These are phyloP conservation scores for Drosophila novamexicana DNA, from an alignment of 1,140 invertebrate species.

Conservation along the genomic window DNA sequence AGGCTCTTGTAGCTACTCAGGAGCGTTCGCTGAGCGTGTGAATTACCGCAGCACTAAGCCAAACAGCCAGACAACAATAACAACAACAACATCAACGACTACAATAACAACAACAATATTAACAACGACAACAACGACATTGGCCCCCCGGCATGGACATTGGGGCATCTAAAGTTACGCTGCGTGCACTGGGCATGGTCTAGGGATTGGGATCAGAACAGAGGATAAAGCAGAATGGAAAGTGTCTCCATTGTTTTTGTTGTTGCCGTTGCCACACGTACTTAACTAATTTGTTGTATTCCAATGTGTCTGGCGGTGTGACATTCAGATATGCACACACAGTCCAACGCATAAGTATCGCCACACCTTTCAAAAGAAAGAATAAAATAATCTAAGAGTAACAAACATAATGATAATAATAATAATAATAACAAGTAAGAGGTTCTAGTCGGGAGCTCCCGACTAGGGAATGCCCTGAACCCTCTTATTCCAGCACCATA, in stretches of 20 bases:
- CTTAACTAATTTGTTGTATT: constrained; percentile 18
- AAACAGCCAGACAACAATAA: constrained; percentile 23
- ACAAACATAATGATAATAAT: neutral
- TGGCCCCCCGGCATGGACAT: constrained; percentile 7
- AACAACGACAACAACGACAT: neutral
- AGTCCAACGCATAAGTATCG: neutral
- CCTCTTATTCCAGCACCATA: no score
- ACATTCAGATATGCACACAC: constrained; percentile 15
- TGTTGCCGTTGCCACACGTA: constrained; percentile 24
- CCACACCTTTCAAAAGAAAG: neutral
- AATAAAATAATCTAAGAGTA: neutral
- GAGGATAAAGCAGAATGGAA: constrained; percentile 31
- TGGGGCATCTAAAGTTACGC: constrained; percentile 43
- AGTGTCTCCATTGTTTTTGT: constrained; percentile 9
- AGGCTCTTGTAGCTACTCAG: neutral
- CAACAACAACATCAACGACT: neutral
- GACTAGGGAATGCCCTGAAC: no score
- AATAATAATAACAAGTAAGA: neutral
- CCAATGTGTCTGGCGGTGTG: constrained; percentile 10
- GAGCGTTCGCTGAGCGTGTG: constrained; percentile 29
- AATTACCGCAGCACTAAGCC: constrained; percentile 35
- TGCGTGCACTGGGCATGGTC: neutral
- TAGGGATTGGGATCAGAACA: constrained; percentile 31
- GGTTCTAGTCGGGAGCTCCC: no score
- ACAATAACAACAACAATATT: neutral